Evolutionary conservation across 2,113 vertebrate genomes (phyloP), one percentile per base, ranked within the genome.

Genomic region (Psammodynastes pulverulentus): DNA sequence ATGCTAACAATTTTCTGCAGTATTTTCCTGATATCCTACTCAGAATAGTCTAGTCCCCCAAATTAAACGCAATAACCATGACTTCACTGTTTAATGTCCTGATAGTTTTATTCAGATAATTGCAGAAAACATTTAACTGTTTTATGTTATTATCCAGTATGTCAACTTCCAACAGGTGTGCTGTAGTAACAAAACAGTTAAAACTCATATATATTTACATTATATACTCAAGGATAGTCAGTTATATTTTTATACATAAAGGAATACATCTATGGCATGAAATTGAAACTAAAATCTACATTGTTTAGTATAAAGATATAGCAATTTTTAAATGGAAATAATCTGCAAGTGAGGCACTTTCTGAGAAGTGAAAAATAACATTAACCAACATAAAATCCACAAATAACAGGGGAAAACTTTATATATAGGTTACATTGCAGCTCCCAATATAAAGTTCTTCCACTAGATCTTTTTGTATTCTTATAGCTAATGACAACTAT

Each of bases 301-400:
- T 97, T 96, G 98, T 98, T 98, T 97, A 98, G 97, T 96, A 98
- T 97, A 97, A 98, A 98, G 96, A 96, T 98, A 97, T 0, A 98
- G 97, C 97, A 97, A 97, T 98, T 97, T 97, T 97, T 97, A 97
- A 97, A 98, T 98, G 98, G 98, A 98, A 98, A 97, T 96, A 98
- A 98, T 98, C 97, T 97, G 98, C 98, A 97, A 95, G 97, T 98
- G 98, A 99, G 99, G 98, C 99, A 99, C 98, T 99, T 98, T 96
- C 98, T 95, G 98, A 98, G 98, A 98, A 98, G 97, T 96, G 97
- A 97, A 96, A 98, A 98, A 96, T 95, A 96, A 98, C 97, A 98
- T 97, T 97, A 98, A 97, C 97, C 94, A 34, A 96, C 95, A 96
- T 93, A 97, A 97, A 96, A 97, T 97, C 98, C 98, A 98, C 97